Conservation (phyloP, 2,888 invertebrate species). For the Drosophila subsilvestris region DNA sequence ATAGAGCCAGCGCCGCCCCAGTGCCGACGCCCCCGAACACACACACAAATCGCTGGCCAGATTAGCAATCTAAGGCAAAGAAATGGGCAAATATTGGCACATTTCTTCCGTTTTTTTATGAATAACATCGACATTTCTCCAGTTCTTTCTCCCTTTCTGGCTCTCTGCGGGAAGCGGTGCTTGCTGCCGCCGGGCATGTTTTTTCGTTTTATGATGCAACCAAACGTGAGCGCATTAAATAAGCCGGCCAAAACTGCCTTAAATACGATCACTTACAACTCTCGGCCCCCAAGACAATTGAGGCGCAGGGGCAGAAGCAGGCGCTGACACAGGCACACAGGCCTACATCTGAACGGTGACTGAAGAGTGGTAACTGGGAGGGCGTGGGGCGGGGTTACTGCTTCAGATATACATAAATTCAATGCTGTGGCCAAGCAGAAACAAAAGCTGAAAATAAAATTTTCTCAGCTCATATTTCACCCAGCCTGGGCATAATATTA, state of each 20-base stretch:
- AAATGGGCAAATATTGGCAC: constrained; percentile 28
- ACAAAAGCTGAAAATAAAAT: constrained; percentile 74
- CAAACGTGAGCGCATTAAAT: constrained; percentile 34
- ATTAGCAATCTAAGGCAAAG: constrained; percentile 11
- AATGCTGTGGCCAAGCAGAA: constrained; percentile 44
- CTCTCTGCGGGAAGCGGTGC: not conserved
- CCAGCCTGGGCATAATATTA: constrained; percentile 71
- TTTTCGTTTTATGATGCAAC: constrained; percentile 12
- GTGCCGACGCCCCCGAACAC: not conserved
- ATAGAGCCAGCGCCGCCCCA: constrained; percentile 1
- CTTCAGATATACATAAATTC: constrained; percentile 28
- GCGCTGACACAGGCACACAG: not conserved
- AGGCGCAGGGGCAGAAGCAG: not conserved
- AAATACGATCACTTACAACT: constrained; percentile 30
- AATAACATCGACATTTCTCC: not conserved
- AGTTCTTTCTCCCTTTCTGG: not conserved
- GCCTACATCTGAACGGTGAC: not conserved
- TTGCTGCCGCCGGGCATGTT: constrained; percentile 3
- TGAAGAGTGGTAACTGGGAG: not conserved
- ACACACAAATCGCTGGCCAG: constrained; percentile 26
- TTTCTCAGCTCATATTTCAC: constrained; percentile 79
- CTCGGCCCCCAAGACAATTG: constrained; percentile 7
- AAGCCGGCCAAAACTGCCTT: constrained; percentile 18
- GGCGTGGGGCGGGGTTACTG: not conserved
- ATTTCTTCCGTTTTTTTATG: constrained; percentile 25